A percentile compares a stretch with the other conserved stretches of the same genome.
Conservation (phyloP, 2,797 vertebrate genomes). For the Acanthis flammea region DNA sequence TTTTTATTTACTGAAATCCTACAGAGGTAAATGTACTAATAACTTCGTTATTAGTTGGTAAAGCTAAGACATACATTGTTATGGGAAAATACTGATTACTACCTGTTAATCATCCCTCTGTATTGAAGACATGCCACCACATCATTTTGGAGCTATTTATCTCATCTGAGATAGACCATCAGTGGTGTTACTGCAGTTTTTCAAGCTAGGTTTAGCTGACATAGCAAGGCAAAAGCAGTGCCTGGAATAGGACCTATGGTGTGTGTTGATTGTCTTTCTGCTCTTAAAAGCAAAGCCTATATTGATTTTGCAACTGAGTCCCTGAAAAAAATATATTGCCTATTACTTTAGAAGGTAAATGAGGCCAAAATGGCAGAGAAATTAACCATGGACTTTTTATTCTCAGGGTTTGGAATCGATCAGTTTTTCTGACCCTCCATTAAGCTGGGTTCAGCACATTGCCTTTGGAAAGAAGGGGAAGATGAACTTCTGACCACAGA, state of each 20-base stretch:
- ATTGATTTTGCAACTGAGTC: not conserved
- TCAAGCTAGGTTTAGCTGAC: not conserved
- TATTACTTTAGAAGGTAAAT: constrained; percentile 27
- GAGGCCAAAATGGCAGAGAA: not conserved
- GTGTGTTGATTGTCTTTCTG: not conserved
- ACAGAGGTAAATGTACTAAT: not conserved
- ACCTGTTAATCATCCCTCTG: not conserved
- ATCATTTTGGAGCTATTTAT: not conserved
- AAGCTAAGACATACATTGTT: not conserved
- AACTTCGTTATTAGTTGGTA: not conserved
- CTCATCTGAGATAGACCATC: not conserved
- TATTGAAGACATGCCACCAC: not conserved
- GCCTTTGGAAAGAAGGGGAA: not conserved
- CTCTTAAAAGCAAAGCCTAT: not conserved
- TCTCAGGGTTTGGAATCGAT: not conserved
- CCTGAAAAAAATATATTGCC: not conserved
- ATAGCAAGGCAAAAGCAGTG: not conserved
- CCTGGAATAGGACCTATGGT: not conserved
- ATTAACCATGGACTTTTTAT: not conserved
- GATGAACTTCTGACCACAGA: not conserved
- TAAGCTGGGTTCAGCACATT: not conserved
- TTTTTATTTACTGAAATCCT: not conserved
- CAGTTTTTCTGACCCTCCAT: not conserved
- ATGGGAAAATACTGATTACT: not conserved
- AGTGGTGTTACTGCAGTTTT: not conserved